Base-by-base conservation (phyloP, 2,113 vertebrate species). In the Corythornis vintsioides region DNA sequence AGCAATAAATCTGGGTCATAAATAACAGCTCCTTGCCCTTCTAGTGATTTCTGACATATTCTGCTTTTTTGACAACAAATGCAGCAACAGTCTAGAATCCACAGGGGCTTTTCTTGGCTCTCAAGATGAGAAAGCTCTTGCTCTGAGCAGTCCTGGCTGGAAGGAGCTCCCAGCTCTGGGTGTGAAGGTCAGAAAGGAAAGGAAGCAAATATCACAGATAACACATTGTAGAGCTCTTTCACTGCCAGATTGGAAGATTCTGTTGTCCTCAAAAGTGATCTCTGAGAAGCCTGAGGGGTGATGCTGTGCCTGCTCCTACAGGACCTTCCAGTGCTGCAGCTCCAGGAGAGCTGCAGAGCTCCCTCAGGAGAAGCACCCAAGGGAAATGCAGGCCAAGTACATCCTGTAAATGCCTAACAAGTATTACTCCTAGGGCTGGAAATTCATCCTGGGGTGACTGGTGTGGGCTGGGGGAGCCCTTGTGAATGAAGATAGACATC, bases 91-190 rank as follows among this genome's bases (percentile, higher is more conserved):
- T 17, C 92, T 86, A 9, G 13, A 52, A 65, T 65, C 92, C 57
- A 67, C 2, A 4, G 83, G 76, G 83, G 8, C 64, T 81, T 63
- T 60, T 65, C 83, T 94, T 94, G 94, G 83, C 93, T 90, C 80
- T 35, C 2, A 17, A 61, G 72, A 60, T 90, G 79, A 83, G 87
- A 75, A 42, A 66, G 52, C 0, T 1, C 75, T 89, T 0, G 0
- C 29, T 81, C 26, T 24, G 43, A 67, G n/a, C 0, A 6, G 43
- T 16, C 45, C 95, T 88, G 88, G 83, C 80, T 93, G 81, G 0
- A 8, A 82, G 92, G 61, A 92, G 42, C 88, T 92, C 56, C 64
- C 83, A 89, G 80, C 74, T 67, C 76, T 38, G 83, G 45, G 61
- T 10, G 69, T 65, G 88, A 92, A 56, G 88, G 40, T 86, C 88